Evolutionary conservation across 1,140 invertebrate species (phyloP).

Genomic region (Camponotus vicinus): DNA sequence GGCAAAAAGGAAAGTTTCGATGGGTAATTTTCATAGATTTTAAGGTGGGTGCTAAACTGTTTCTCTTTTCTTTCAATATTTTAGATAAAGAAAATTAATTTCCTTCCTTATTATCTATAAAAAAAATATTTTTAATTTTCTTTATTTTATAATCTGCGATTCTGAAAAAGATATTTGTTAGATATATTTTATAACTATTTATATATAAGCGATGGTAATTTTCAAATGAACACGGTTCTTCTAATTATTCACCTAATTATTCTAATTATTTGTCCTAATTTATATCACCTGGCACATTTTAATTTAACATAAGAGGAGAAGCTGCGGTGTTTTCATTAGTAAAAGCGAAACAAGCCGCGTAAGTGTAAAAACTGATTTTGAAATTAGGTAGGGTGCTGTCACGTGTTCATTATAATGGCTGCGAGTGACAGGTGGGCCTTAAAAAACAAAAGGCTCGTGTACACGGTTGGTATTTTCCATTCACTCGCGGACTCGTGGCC

Average conservation of each 20-base stretch:
- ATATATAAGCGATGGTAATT: neutral
- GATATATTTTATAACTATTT: neutral
- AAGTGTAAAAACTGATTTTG: conserved; percentile 18
- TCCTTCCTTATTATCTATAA: neutral
- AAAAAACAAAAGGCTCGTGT: conserved; percentile 72
- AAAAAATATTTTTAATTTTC: neutral
- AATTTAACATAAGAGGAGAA: neutral
- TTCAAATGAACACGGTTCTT: neutral
- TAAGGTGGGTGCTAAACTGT: neutral
- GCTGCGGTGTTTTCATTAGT: neutral
- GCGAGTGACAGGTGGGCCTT: conserved; percentile 65
- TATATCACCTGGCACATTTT: conserved; percentile 4
- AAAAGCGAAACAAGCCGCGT: conserved; percentile 15
- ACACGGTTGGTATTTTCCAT: conserved; percentile 71
- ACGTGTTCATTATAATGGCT: conserved; percentile 61
- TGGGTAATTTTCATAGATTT: neutral
- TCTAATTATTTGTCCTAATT: too few species aligned
- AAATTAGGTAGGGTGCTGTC: conserved; percentile 53
- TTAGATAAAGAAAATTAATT: neutral
- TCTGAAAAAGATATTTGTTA: neutral
- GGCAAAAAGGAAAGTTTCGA: conserved; percentile 9
- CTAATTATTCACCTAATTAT: conserved; percentile 1
- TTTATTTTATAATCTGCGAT: neutral
- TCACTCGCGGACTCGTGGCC: conserved; percentile 63
- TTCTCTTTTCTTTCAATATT: neutral